Base-by-base conservation (phyloP, 2,888 invertebrate genomes). In the Athrips mouffetella region DNA sequence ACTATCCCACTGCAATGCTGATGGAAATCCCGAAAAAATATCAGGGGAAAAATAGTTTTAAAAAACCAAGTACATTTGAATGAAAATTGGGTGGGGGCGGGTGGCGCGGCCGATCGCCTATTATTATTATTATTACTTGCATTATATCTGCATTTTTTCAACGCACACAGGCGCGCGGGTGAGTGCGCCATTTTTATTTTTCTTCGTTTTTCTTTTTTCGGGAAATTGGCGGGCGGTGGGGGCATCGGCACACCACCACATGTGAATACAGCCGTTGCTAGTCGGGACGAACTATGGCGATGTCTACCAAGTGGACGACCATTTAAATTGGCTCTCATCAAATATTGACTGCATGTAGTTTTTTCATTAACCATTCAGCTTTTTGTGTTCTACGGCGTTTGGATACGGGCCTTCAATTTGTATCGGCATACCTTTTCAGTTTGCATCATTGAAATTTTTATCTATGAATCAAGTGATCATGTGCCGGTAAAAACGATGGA, bases 251-350 rank as follows among this genome's bases (percentile, higher is more conserved):
- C 70, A 66, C 70, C 74, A 70, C 70, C 77, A 73, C 70, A 67
- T 65, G 66, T 65, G 69, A 60, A 52, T 52, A 56, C 62, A 62
- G 65, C 60, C 62, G 63, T 58, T 59, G 67, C 65, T 54, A 59
- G 67, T 63, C 59, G 69, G 63, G 68, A 73, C 74, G 80, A 85
- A 87, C 87, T 86, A 85, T 84, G 73, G 29, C 85, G 82, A 83
- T 86, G 86, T 87, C 87, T 88, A 87, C 45, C 87, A 88, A 87
- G 87, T 85, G 87, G 81, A 79, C 80, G 83, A 83, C 81, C 86
- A 84, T 85, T 85, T 84, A 86, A 87, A 88, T 87, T 87, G 87
- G 84, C 83, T 80, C 86, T 86, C 86, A 87, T 88, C 87, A 88
- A 85, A 86, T 86, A 88, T 87, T 87, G 86, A 83, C 81, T 81